Base-by-base conservation (phyloP, 2,888 invertebrate species). In the Synergus laeviventris region DNA sequence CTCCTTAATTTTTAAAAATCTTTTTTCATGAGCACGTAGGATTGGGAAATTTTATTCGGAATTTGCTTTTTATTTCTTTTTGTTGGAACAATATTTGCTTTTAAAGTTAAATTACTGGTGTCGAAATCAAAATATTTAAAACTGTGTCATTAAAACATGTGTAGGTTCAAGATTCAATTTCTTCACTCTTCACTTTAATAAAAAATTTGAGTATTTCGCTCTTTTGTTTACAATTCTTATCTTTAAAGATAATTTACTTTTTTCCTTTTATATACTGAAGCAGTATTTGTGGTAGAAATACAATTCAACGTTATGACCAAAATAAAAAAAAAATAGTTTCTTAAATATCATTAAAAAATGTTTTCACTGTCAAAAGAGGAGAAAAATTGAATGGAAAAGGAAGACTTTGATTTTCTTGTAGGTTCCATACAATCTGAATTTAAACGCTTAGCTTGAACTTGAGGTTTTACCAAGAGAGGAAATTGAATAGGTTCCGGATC, bases 401-500 rank as follows among this genome's bases (percentile, higher is more conserved):
- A 9, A 54, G 18, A 16, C 36, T 56, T 42, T 39, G 38, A 39
- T 56, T 62, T 38, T 38, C 49, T 56, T 59, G n/a, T 42, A 64
- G 38, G 49, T 66, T n/a, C 18, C 18, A 18, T 31, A 64, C 49
- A 66, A 62, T 38, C 21, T 39, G 18, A 75, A 66, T 62, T 31
- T 45, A 66, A n/a, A 11, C 24, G 14, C 21, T 24, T 42, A 18
- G 8, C 16, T 75, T 64, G 66, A 70, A 45, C 31, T 45, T 31
- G 31, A 70, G 31, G 12, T 70, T 70, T 70, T 70, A 49, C 49
- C 31, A 45, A 70, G 49, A 70, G n/a, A 70, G 70, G 49, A 70
- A 70, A 70, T 36, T 36, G 31, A 54, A 70, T 70, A 70, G 70
- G 70, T 70, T 54, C 70, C 49, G 70, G 49, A 11, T 49, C 70